Evolutionary conservation across 2,797 vertebrate genomes (phyloP).

Genomic region (Chlorospingus flavigularis): DNA sequence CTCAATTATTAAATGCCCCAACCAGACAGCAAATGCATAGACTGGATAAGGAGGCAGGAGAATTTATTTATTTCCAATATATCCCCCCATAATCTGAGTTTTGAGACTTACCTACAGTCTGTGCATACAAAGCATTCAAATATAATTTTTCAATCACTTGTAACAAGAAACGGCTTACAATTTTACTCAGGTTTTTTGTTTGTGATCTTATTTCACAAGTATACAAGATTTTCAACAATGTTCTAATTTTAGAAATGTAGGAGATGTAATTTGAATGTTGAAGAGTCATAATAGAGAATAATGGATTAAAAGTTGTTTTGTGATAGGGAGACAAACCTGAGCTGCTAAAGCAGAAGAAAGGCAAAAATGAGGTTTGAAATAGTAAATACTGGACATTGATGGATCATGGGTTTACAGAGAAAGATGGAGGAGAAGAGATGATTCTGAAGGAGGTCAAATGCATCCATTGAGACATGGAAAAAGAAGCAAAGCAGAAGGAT

Average conservation of each 20-base stretch:
- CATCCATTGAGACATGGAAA: neutral
- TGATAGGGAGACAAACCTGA: neutral
- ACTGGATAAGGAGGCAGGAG: neutral
- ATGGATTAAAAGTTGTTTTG: neutral
- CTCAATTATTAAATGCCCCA: neutral
- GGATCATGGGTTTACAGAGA: neutral
- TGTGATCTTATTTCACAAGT: neutral
- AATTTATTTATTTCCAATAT: neutral
- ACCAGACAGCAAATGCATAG: accelerated
- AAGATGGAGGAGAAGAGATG: neutral
- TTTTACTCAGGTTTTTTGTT: neutral
- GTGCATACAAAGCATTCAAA: neutral
- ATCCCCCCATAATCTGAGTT: neutral
- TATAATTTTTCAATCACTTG: neutral
- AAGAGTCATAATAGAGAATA: neutral
- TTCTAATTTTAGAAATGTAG: neutral
- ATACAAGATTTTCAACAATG: neutral
- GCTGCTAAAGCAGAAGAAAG: neutral
- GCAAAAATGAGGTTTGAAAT: neutral
- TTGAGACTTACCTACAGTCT: neutral
- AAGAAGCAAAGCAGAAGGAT: neutral
- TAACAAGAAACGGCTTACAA: neutral
- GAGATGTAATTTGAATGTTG: neutral
- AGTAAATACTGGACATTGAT: neutral
- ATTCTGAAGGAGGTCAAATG: neutral